Evolutionary conservation across 2,113 vertebrate genomes (phyloP), one percentile per base, ranked within the genome.

Genomic region (Cochlearius cochlearius): DNA sequence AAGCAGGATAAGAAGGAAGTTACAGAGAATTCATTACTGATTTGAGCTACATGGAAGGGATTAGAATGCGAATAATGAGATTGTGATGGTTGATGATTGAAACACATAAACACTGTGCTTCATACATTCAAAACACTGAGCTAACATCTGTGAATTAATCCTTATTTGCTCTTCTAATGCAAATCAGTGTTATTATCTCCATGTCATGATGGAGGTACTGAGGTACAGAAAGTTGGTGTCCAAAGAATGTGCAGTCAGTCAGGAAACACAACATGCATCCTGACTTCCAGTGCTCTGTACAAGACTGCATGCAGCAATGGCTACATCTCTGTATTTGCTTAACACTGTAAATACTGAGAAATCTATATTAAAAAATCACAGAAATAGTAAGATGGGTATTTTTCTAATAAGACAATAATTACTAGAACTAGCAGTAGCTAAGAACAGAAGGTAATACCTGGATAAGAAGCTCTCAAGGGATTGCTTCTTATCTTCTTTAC

Each of bases 381-480:
- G 36, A 72, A 87, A 71, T 71, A 91, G 22, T 38, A 39, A 45
- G 9, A 29, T 72, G 58, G 9, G 18, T 91, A 12, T 90, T 79
- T 91, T 77, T 30, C 5, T 15, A 66, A 26, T 49, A 86, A 64
- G 53, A 56, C 23, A 66, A 18, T 69, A 86, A 68, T 71, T 81
- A 64, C 25, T 66, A 79, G 52, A 83, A 53, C 36, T 72, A 88
- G 32, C 26, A 90, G 38, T 18, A 94, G 58, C 23, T 71, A 84
- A 76, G 41, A 49, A 12, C 23, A 83, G 38, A 89, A 62, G 26
- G 36, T 79, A 38, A 55, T 98, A 99, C 99, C 99, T 99, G 86
- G 99, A 99, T 29, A 99, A 98, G 96, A 99, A 99, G 97, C 99
- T 99, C 97, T 99, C 99, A 95, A 99, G 93, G 6, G 99, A 99